Evolutionary conservation across 1,140 invertebrate genomes (phyloP), one percentile per base, ranked within the genome.

Genomic region (Helicorthomorpha holstii): DNA sequence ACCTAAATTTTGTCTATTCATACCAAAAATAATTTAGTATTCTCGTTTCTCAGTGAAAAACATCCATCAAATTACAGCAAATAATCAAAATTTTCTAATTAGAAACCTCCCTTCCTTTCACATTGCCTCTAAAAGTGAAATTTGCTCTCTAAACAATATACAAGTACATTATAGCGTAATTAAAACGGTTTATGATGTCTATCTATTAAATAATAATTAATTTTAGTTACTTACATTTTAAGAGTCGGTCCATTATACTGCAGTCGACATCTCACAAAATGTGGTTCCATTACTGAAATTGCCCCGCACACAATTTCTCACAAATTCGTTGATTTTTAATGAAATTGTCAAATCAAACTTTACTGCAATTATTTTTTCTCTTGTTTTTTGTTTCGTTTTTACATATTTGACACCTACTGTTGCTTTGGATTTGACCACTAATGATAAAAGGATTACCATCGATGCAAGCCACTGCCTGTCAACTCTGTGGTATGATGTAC

Each of bases 401-500:
- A n/a, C n/a, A n/a, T n/a, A n/a, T n/a, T n/a, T n/a, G n/a, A n/a
- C 10, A 27, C 21, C 45, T 21, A 29, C 45, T 19, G 16, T 7
- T 7, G 29, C 29, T 16, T 16, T 7, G 7, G 29, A 7, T 16
- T 7, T 34, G 29, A 7, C 29, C 29, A 34, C 45, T 53, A n/a
- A n/a, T n/a, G n/a, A n/a, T 14, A 50, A 50, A 21, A 51, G 56
- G 57, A 44, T 21, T 55, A 49, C 14, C 52, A 48, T 2, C 55
- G 50, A 49, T 56, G 48, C 46, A 56, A 24, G 55, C 57, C 16
- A 57, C 57, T n/a, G 53, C 55, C 2, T 58, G 57, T 53, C 57
- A 55, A n/a, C 53, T 52, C 21, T 58, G 57, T 48, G 57, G 57
- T 42, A 58, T 58, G 57, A 27, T 57, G 44, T 58, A 57, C 51